Base-by-base conservation (phyloP, 1,140 invertebrate genomes). In the Caenorhabditis remanei region DNA sequence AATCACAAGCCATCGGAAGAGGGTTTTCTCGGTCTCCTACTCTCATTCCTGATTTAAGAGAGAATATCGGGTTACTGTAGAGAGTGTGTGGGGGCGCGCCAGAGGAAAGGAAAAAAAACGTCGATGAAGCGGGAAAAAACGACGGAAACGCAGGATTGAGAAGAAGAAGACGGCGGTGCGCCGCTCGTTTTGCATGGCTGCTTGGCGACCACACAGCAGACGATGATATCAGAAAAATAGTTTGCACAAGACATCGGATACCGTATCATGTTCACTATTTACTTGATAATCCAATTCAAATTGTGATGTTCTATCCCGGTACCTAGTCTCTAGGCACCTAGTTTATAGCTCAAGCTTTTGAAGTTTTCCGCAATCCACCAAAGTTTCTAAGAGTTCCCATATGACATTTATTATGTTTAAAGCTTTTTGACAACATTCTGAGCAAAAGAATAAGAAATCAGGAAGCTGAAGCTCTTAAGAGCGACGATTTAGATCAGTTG, bases 21-120 rank as follows among this genome's bases (percentile, higher is more conserved):
- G 50, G 50, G 11, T 53, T 16, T 53, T 79, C 71, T 71, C 41
- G 16, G n/a, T 43, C 40, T 43, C 16, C n/a, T 8, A 8, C 40
- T 50, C 46, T 53, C 46, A 53, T 14, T 79, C 46, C 53, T 50
- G 40, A 24, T 79, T 79, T 79, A 46, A 79, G 71, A 79, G 46
- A 16, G 71, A 61, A 61, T 61, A 79, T 79, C 71, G 46, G 71
- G 46, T 79, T 79, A 79, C 71, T 79, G 71, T 79, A 79, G 46
- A 32, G 16, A n/a, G n/a, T 8, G n/a, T 8, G 32, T n/a, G 43
- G n/a, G n/a, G n/a, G 71, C 21, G 13, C 32, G 63, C 63, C 63
- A 67, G 32, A 21, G 32, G 32, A 32, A 32, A n/a, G 0, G 32
- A 71, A 14, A 24, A 32, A 21, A 71, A 65, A 46, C 65, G 65